Evolutionary conservation across 2,888 invertebrate species (phyloP).

Genomic region (Andrena praecox): DNA sequence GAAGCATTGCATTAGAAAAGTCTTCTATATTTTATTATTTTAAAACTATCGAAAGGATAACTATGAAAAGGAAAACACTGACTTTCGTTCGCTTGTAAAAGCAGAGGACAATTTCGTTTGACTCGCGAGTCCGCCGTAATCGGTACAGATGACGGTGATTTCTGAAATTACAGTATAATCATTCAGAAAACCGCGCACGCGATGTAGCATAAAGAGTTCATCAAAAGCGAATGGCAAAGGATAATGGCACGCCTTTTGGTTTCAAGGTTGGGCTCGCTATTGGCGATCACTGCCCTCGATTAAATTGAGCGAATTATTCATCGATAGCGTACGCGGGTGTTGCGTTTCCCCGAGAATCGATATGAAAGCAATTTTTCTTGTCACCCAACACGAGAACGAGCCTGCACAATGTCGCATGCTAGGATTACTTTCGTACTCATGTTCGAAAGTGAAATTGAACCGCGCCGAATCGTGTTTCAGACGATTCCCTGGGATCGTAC

Average conservation of each 20-base stretch:
- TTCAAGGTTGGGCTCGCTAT: neutral
- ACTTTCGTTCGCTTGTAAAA: constrained; percentile 5
- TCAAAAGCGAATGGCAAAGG: constrained; percentile 1
- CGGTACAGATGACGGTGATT: constrained; percentile 7
- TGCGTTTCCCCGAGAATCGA: constrained; percentile 32
- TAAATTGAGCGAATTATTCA: constrained; percentile 5
- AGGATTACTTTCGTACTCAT: constrained; percentile 54
- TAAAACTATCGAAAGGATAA: neutral
- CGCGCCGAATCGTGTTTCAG: constrained; percentile 50
- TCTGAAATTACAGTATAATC: constrained; percentile 4
- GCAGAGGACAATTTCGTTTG: neutral
- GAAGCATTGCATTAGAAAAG: neutral
- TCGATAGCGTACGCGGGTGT: constrained; percentile 7
- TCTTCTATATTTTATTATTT: neutral
- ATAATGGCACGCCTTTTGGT: neutral
- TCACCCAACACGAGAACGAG: constrained; percentile 37
- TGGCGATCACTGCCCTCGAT: neutral
- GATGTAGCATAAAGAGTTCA: neutral
- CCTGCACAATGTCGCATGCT: constrained; percentile 31
- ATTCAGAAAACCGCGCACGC: neutral
- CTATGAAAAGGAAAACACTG: neutral
- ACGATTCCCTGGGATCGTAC: constrained; percentile 17
- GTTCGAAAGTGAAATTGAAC: constrained; percentile 61
- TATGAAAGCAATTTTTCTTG: constrained; percentile 38
- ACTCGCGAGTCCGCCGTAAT: neutral